Conservation (phyloP, 2,113 vertebrate genomes). For the Corythoichthys haematopterus region DNA sequence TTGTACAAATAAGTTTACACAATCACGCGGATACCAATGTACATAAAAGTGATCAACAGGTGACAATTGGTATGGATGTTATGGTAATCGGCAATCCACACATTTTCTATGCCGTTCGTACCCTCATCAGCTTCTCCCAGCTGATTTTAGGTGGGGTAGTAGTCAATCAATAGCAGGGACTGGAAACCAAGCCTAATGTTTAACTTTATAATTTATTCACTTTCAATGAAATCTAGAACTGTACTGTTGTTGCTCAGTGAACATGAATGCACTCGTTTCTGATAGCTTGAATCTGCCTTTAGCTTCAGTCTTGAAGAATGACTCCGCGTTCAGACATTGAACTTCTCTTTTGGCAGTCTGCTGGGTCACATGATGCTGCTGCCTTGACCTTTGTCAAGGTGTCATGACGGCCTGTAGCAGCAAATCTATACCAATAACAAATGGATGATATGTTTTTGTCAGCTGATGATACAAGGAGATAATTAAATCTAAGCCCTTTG, state of each 20-base stretch:
- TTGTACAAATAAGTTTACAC: background rate
- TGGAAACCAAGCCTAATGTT: background rate
- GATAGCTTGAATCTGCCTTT: conserved; percentile 18
- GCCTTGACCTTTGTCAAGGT: conserved; percentile 52
- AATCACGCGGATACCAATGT: background rate
- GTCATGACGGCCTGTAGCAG: conserved; percentile 47
- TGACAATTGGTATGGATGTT: background rate
- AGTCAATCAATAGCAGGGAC: background rate
- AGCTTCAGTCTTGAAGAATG: conserved; percentile 12
- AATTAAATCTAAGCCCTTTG: conserved; percentile 45
- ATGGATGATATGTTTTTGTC: conserved; percentile 39
- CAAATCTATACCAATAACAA: conserved; percentile 57
- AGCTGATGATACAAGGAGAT: conserved; percentile 37
- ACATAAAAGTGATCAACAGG: background rate
- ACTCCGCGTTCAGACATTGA: conserved; percentile 30
- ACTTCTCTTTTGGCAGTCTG: conserved; percentile 22
- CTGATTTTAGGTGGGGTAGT: background rate
- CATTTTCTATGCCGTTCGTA: background rate
- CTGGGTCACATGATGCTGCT: conserved; percentile 32
- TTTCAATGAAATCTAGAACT: background rate
- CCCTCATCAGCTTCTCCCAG: background rate
- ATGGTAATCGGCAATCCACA: background rate
- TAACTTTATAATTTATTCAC: background rate
- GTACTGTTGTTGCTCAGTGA: conserved; percentile 9
- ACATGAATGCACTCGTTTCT: conserved; percentile 12